A percentile compares a stretch with the other conserved stretches of the same genome.
Evolutionary conservation across 2,888 invertebrate genomes (phyloP).

Genomic region (Leucophenga maculata): DNA sequence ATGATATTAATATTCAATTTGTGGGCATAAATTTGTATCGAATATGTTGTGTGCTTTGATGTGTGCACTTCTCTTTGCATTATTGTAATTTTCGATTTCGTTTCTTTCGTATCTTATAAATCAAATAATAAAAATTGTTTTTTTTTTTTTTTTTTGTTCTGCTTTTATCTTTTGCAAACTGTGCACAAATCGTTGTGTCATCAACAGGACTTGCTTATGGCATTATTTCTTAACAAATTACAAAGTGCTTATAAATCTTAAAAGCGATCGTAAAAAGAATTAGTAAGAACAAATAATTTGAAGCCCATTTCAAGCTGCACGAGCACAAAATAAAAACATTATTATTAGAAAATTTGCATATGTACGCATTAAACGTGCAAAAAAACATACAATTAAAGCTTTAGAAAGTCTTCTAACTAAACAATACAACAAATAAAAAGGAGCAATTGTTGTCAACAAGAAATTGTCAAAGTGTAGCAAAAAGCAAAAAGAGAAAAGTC

Average conservation of each 20-base stretch:
- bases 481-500: background rate
- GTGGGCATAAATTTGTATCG: too few species aligned
- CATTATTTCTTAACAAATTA: background rate
- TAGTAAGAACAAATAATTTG: too few species aligned
- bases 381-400: background rate
- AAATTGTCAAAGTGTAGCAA: background rate
- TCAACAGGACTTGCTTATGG: background rate
- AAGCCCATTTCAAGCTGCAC: too few species aligned
- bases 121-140: too few species aligned
- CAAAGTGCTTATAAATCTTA: background rate
- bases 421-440: slow-evolving; percentile 27
- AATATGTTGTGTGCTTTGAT: too few species aligned
- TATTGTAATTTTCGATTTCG: too few species aligned
- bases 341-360: slow-evolving; percentile 50
- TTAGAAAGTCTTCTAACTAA: slow-evolving; percentile 28
- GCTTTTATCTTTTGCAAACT: too few species aligned
- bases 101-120: too few species aligned
- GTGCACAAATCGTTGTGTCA: background rate
- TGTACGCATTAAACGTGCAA: slow-evolving; percentile 27
- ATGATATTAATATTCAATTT: too few species aligned
- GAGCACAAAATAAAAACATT: background rate
- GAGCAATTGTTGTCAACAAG: slow-evolving; percentile 11
- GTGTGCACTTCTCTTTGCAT: too few species aligned
- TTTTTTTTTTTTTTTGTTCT: too few species aligned
- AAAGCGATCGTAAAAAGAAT: too few species aligned